Base-by-base conservation (phyloP, 2,113 vertebrate species). In the Gnathonemus echidnorhynchus region DNA sequence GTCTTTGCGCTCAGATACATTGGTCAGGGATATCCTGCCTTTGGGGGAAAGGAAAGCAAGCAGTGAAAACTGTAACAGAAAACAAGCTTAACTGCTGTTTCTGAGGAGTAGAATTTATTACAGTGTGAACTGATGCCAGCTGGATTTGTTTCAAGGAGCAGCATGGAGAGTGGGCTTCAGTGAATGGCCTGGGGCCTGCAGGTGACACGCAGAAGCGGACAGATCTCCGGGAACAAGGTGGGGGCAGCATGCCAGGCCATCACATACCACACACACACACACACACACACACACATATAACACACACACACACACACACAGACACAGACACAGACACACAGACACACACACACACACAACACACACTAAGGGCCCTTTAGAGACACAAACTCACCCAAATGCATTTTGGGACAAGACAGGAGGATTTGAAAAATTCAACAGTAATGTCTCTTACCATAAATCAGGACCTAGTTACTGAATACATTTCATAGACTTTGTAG, bases 21-120 rank as follows among this genome's bases (percentile, higher is more conserved):
- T 99, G 94, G 98, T 98, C 89, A 99, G 96, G 15, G 98, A 98
- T 93, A 99, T 98, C 93, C 97, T 98, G 94, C 98, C 98, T 99
- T 95, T 89, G 77, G 88, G 93, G 92, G 92, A 95, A 84, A 94
- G 89, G 80, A 77, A 31, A 1, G 35, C 39, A 92, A 77, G 88
- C 1, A 62, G 50, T 84, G 1, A 39, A 42, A 27, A 48, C 53
- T 15, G 35, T 3, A 3, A 52, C 7, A 74, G 24, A 94, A 45
- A 52, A 88, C 6, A 4, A 48, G 31, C 87, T 62, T 21, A 77
- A 77, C 31, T 77, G 31, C 70, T 35, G 27, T 77, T 62, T 17
- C 9, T 42, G 52, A 62, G 21, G 17, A 39, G 19, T 3, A 62
- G 21, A 88, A 88, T 56, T 84, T 50, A 15, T 48, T 13, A 85